These are phyloP conservation scores for Paradisaea rubra DNA, from an alignment of 2,113 vertebrate genomes.

Conservation along the genomic window DNA sequence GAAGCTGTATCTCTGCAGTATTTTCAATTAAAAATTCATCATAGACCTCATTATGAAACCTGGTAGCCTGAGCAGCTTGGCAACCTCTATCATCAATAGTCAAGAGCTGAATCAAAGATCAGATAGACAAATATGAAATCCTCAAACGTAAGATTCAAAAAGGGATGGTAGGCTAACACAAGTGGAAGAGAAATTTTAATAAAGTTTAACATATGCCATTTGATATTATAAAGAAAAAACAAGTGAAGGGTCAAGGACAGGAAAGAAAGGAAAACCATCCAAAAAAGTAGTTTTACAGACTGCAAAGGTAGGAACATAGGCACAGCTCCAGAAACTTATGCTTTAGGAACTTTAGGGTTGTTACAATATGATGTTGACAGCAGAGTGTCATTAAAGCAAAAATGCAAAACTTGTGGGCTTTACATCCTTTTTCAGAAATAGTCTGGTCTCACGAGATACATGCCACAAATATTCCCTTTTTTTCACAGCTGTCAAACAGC, in stretches of 20 bases:
- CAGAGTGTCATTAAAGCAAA: not conserved
- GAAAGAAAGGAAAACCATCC: not conserved
- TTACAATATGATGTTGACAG: not conserved
- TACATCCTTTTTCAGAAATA: not conserved
- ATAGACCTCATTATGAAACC: not conserved
- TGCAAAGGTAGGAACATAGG: not conserved
- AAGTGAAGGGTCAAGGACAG: not conserved
- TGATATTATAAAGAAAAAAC: not conserved
- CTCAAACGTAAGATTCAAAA: not conserved
- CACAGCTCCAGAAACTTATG: not conserved
- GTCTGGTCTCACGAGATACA: not conserved
- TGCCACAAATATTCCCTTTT: not conserved
- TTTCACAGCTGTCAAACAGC: not conserved
- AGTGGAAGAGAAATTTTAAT: not conserved
- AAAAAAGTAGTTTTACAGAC: not conserved
- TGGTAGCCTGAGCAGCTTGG: not conserved
- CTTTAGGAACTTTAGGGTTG: not conserved
- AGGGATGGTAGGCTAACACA: not conserved
- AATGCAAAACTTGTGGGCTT: not conserved
- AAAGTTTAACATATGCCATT: not conserved
- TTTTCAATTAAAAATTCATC: not conserved
- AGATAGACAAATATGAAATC: not conserved
- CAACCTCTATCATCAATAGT: not conserved
- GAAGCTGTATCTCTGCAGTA: not conserved
- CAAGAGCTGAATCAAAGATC: not conserved